Conservation (phyloP, 2,888 invertebrate species). For the Anthrax anthrax region DNA sequence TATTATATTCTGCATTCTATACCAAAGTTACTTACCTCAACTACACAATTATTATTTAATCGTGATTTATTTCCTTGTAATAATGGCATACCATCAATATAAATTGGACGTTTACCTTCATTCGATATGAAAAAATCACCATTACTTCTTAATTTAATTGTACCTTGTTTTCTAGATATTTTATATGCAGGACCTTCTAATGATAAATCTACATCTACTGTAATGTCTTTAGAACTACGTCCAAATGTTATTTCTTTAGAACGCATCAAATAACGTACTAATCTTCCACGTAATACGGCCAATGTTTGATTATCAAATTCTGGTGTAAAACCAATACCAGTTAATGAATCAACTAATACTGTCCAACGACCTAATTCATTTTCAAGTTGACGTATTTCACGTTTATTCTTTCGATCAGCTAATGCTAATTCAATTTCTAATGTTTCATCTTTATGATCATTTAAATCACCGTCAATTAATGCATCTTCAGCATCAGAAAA, state of each 20-base stretch:
- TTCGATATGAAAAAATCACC: constrained; percentile 93
- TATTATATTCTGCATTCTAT: background rate
- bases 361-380: constrained; percentile 85
- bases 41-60: constrained; percentile 83
- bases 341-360: constrained; percentile 79
- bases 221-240: constrained; percentile 71
- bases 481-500: constrained; percentile 90
- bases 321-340: constrained; percentile 58
- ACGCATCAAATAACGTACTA: constrained; percentile 88
- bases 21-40: constrained; percentile 50
- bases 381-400: constrained; percentile 76
- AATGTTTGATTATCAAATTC: constrained; percentile 90
- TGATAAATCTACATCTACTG: constrained; percentile 84
- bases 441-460: constrained; percentile 65
- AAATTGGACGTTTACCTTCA: constrained; percentile 87
- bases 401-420: constrained; percentile 62
- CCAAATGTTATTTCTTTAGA: constrained; percentile 91
- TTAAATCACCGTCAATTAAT: constrained; percentile 66
- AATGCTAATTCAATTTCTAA: constrained; percentile 64
- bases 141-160: constrained; percentile 74
- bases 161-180: constrained; percentile 83
- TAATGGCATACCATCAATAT: constrained; percentile 84
- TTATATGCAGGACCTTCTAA: constrained; percentile 92
- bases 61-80: constrained; percentile 78
- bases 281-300: constrained; percentile 78